Conservation (phyloP, 2,888 invertebrate species). For the Idaea straminata region DNA sequence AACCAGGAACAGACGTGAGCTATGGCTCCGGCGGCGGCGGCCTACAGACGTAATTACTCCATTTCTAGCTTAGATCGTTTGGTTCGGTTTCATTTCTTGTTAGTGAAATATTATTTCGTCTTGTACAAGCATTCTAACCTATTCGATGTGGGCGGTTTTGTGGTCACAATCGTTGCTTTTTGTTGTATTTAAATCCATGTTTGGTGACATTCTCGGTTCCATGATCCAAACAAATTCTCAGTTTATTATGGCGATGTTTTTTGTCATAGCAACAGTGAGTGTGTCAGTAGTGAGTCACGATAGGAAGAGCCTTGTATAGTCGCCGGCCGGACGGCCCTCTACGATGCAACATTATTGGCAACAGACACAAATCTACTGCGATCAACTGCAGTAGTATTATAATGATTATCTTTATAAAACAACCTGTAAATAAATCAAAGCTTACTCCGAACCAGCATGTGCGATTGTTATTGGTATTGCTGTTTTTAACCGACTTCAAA, state of each 20-base stretch:
- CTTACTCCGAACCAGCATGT: no score
- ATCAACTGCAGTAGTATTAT: background rate
- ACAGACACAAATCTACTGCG: conserved; percentile 4
- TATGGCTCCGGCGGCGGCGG: conserved; percentile 29
- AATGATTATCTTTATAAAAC: no score
- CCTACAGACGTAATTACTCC: conserved; percentile 44
- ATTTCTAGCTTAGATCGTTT: conserved; percentile 26
- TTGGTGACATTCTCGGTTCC: background rate
- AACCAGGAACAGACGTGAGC: conserved; percentile 57
- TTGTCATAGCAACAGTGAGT: background rate
- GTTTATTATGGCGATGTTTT: background rate
- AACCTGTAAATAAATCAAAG: no score
- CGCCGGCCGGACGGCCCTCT: conserved; percentile 30
- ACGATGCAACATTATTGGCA: conserved; percentile 35
- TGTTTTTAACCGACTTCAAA: no score
- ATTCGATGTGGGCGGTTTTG: no score
- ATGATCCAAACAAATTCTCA: background rate
- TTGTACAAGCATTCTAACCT: background rate
- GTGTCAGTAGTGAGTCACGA: conserved; percentile 22
- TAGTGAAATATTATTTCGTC: background rate
- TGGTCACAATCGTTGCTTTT: background rate
- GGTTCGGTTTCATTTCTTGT: background rate
- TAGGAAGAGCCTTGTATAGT: conserved; percentile 43
- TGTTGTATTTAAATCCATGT: background rate
- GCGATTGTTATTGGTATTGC: no score